These are phyloP conservation scores for Garrulus glandarius DNA, from an alignment of 2,797 vertebrate genomes.

Conservation along the genomic window DNA sequence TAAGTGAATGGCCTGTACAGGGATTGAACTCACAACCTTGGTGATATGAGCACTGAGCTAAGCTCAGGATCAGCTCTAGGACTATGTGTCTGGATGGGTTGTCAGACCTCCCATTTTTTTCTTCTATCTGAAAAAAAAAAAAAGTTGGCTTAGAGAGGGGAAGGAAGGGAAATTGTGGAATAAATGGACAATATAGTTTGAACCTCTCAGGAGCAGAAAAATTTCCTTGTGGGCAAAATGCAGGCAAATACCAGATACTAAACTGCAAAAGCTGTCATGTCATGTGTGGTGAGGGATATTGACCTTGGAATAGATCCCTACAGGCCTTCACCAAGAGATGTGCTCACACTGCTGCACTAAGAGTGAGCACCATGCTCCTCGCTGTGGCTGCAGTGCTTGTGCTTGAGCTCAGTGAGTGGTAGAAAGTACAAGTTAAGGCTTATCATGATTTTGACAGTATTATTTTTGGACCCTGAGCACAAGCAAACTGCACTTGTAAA, in stretches of 20 bases:
- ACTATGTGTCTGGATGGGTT: not conserved
- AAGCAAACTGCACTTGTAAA: not conserved
- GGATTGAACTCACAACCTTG: not conserved
- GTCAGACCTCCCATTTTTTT: not conserved
- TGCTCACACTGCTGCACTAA: not conserved
- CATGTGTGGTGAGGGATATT: not conserved
- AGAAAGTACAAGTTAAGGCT: not conserved
- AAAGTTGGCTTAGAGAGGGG: fast-evolving
- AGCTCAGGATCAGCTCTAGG: not conserved
- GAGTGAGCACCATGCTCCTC: not conserved
- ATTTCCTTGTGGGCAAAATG: not conserved
- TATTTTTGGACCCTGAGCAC: not conserved
- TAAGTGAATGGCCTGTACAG: not conserved
- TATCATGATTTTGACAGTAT: fast-evolving
- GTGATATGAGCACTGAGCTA: not conserved
- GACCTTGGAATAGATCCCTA: not conserved
- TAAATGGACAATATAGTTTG: not conserved
- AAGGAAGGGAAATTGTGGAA: not conserved
- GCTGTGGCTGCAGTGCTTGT: not conserved
- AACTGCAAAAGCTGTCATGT: not conserved
- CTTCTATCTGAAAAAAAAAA: not conserved
- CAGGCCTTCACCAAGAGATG: not conserved
- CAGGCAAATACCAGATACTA: not conserved
- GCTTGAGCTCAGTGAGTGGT: not conserved
- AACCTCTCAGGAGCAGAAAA: not conserved